phyloP scores from a whole-genome alignment of 2,797 vertebrate genomes.

The Uromys caudimaculatus region DNA sequence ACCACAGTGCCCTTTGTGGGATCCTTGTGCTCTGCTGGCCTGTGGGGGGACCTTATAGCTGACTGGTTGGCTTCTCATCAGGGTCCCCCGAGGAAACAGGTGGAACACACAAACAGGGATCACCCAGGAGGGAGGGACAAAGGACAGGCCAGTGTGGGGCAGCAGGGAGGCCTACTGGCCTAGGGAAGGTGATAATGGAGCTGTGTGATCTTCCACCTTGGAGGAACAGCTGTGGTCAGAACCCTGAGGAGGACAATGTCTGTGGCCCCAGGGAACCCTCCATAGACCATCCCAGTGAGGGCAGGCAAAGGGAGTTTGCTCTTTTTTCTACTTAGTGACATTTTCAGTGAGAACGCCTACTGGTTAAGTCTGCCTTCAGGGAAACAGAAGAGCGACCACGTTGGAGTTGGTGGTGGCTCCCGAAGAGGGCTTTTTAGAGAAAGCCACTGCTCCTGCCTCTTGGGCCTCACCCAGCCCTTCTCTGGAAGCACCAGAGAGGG shows the following conservation, averaged over 20 bases:
- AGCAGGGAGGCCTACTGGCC: accelerated
- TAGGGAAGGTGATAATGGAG: accelerated
- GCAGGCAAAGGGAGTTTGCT: background rate
- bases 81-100: background rate
- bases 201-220: background rate
- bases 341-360: accelerated
- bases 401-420: background rate
- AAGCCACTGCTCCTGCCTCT: background rate
- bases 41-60: background rate
- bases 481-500: accelerated
- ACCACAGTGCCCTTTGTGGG: background rate
- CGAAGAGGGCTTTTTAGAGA: background rate
- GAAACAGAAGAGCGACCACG: accelerated
- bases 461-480: background rate
- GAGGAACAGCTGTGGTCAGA: background rate
- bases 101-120: background rate
- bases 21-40: background rate
- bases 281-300: background rate
- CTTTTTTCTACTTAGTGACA: background rate
- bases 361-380: too few species aligned
- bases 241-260: background rate
- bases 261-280: background rate
- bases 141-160: background rate
- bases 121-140: background rate
- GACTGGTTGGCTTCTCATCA: background rate